Evolutionary conservation across 2,888 invertebrate genomes (phyloP), one percentile per base, ranked within the genome.

Genomic region (Baronia brevicornis): DNA sequence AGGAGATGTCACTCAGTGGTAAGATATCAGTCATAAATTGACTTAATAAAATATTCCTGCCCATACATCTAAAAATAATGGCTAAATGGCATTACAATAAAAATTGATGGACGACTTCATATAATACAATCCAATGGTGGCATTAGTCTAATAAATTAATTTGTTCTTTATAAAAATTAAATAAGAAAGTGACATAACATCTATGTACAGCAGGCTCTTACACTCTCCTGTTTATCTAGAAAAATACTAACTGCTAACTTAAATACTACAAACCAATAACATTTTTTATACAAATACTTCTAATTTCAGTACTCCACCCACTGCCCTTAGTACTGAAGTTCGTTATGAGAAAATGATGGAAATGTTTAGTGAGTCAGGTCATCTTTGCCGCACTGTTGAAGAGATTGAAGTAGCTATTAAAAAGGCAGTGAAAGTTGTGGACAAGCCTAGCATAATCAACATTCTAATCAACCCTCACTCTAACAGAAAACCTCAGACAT

Each of bases 301-400:
- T n/a, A n/a, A 5, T 53, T 49, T 26, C 65, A 96, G 96, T 39
- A 90, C 93, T 18, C 96, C 96, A 19, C 96, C 97, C 0, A 92
- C 92, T 8, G 89, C 92, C 1, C 82, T 98, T 20, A 88, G 90
- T 15, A 90, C 90, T 5, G 90, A 91, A 57, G 90, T 93, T 1
- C 91, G 90, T 32, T 98, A 98, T 63, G 97, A 98, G 64, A 91
- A 92, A 58, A 91, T 98, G 89, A 91, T 95, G 87, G 89, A 89
- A 59, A 89, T 97, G 72, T 95, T 96, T 61, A 94, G 92, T 2
- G 89, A 90, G 33, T 86, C 88, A 38, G 97, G 97, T 7, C 87
- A 91, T 58, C 90, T 93, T 45, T 96, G 93, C 40, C 88, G 87
- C 42, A 93, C 92, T 1, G 88, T 93, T 20, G 87, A 90, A 0